These are phyloP conservation scores for Drosophila algonquin DNA, from an alignment of 2,888 invertebrate genomes.

Conservation along the genomic window DNA sequence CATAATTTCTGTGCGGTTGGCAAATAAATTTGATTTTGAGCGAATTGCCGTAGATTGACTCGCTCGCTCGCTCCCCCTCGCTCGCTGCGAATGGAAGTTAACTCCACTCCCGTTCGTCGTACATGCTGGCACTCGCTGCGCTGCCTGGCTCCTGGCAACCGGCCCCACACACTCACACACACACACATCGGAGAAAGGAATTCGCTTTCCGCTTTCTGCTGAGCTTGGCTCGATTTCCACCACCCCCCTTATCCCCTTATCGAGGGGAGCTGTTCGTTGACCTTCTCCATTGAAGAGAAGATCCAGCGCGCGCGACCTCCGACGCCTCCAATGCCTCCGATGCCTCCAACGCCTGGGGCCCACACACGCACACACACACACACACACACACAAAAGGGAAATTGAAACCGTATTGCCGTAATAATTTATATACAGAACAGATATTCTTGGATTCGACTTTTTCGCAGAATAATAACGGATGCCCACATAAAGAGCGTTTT, in stretches of 20 bases:
- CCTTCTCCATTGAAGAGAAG: neutral
- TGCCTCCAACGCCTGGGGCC: neutral
- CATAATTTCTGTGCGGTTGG: conserved; percentile 76
- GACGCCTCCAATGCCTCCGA: no score
- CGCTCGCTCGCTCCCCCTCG: conserved; percentile 3
- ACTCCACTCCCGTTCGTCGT: neutral
- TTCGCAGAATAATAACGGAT: neutral
- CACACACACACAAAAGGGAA: conserved; percentile 43
- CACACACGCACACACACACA: conserved; percentile 1
- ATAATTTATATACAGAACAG: conserved; percentile 56
- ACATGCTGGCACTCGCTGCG: no score
- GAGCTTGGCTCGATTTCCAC: conserved; percentile 33
- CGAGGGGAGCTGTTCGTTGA: neutral
- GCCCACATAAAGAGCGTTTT: neutral
- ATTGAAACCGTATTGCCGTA: conserved; percentile 59
- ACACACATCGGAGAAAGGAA: conserved; percentile 9
- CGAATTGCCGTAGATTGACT: conserved; percentile 67
- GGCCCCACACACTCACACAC: neutral
- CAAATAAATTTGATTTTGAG: conserved; percentile 77
- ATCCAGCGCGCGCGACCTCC: neutral
- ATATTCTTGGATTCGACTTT: conserved; percentile 22
- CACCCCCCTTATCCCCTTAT: neutral
- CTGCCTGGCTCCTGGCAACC: neutral
- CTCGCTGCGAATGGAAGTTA: conserved; percentile 2
- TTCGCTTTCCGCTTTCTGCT: conserved; percentile 44